Evolutionary conservation across 2,888 invertebrate species (phyloP), one percentile per base, ranked within the genome.

Genomic region (Hydropsyche betteni): DNA sequence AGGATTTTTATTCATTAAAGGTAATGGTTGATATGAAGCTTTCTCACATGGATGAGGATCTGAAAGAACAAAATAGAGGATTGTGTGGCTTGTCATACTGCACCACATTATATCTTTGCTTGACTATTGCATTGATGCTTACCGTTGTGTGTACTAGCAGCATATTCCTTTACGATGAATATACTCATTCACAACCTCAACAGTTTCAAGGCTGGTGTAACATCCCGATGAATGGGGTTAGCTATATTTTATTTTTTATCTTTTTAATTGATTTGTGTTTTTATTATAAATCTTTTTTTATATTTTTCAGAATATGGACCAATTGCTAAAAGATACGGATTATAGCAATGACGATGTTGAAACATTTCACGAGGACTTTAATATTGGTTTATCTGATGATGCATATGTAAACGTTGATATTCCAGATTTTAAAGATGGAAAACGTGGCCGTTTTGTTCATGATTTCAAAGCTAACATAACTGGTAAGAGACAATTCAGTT

Each of bases 401-500:
- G 87, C 89, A 72, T 92, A 92, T 82, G 95, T 97, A 83, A 93
- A 93, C 84, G 94, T 98, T 81, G 91, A 93, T 81, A 96, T 98
- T 6, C 93, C 94, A 12, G 92, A 94, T 82, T 94, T 95, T 82
- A 91, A 91, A 78, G 92, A 93, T 80, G 95, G 95, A 0, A 90
- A 93, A 51, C 90, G 90, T 68, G 95, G 96, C 74, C 90, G 94
- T 79, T 97, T 97, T 83, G 92, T 98, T 81, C 98, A 98, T 82
- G 97, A 98, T 85, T 98, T 98, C 84, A 92, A 91, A 80, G 90
- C 90, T 80, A 92, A 92, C 80, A 84, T 88, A 73, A 90, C 92
- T 51, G 91, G 91, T 82, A 68, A 24, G 7, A 10, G 16, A 24
- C 24, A 24, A 24, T 24, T 24, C 24, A 24, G 24, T 24, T 24